Base-by-base conservation (phyloP, 1,140 invertebrate genomes). In the Triops longicaudatus region DNA sequence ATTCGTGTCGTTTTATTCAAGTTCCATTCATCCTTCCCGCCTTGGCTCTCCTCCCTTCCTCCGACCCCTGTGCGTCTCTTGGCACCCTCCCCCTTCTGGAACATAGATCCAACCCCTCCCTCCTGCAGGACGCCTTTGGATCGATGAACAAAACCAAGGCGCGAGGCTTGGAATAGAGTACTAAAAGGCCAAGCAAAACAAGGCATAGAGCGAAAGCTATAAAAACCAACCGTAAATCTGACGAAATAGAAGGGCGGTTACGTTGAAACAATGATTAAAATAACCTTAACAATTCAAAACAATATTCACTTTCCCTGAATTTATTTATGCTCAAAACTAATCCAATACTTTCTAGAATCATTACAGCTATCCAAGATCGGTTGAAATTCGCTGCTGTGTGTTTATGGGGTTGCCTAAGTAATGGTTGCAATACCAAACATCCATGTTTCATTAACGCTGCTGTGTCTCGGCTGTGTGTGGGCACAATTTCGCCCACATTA, bases 11-110 rank as follows among this genome's bases (percentile, higher is more conserved):
- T 14, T 63, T 63, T 63, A 17, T 63, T 63, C 50, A 63, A 10
- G 50, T 63, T 63, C 50, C 50, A 63, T 63, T 63, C 50, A 63
- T 63, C 50, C 50, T 63, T 37, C 50, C 50, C 50, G 50, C 50
- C 50, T 63, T 37, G 31, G 10, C 14, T 63, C 6, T 10, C 50
- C 22, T 63, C 10, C 10, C 31, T 7, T 63, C 14, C n/a, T 22
- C 50, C 50, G 6, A 5, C 50, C 10, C 3, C 17, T 14, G 6
- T 63, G 50, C 50, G 31, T 37, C 2, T 37, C 31, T 37, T 37
- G n/a, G 2, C 31, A 2, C 31, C 31, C 31, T 37, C 31, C 50
- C 22, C 50, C 14, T 63, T 63, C 22, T 63, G 14, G 50, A 63
- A 63, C 50, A 63, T 63, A 22, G 50, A 63, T 63, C 50, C 50